Conservation (phyloP, 2,888 invertebrate species). For the Harpalus rufipes region DNA sequence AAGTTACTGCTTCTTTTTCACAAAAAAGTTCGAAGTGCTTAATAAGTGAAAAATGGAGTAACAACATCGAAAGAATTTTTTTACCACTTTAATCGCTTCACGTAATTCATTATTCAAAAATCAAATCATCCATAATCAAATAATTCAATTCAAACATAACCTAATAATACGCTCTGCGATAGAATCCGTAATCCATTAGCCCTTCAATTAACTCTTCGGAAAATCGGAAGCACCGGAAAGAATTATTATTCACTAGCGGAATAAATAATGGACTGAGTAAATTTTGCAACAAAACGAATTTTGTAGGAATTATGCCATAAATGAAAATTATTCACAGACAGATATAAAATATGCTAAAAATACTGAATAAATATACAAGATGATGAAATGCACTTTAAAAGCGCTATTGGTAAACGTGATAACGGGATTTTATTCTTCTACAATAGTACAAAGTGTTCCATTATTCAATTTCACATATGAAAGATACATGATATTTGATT, state of each 20-base stretch:
- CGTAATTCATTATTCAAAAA: conserved; percentile 37
- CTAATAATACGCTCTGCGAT: conserved; percentile 41
- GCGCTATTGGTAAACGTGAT: too few species aligned
- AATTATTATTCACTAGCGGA: conserved; percentile 11
- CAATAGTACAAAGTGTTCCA: too few species aligned
- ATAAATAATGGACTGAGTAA: background rate
- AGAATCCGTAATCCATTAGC: conserved; percentile 29
- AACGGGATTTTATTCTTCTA: too few species aligned
- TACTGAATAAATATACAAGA: too few species aligned
- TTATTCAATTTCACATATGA: too few species aligned
- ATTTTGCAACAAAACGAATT: background rate
- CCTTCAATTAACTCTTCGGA: conserved; percentile 19
- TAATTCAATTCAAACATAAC: conserved; percentile 50
- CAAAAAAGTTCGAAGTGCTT: background rate
- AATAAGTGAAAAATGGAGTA: conserved; percentile 27
- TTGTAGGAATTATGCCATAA: background rate
- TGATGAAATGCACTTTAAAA: too few species aligned
- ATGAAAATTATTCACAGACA: background rate
- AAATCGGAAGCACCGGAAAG: background rate
- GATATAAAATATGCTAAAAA: too few species aligned
- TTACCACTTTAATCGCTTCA: conserved; percentile 24
- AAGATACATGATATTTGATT: too few species aligned
- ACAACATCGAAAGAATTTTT: conserved; percentile 17
- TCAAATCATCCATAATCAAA: conserved; percentile 47
- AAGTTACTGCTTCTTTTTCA: background rate